Evolutionary conservation across 2,797 vertebrate species (phyloP).

Genomic region (Anniella stebbinsi): DNA sequence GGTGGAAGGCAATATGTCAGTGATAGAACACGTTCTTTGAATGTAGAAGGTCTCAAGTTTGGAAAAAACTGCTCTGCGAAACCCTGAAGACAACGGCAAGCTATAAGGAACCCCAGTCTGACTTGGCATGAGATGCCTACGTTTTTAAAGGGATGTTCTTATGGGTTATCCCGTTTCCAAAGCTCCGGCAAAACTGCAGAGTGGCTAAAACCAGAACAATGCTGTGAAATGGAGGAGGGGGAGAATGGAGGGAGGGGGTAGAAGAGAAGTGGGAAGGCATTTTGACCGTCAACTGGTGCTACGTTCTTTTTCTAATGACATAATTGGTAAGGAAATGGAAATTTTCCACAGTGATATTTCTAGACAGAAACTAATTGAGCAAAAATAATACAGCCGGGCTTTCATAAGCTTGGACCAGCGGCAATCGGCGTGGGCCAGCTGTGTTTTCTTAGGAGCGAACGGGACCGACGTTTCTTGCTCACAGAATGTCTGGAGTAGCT

Average conservation of each 20-base stretch:
- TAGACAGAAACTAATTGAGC: slow-evolving; percentile 65
- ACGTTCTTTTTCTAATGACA: slow-evolving; percentile 56
- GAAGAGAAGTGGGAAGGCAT: slow-evolving; percentile 2
- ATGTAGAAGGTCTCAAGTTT: too few relatives aligned
- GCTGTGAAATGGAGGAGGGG: background rate
- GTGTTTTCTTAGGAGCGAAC: slow-evolving; percentile 67
- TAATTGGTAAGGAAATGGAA: slow-evolving; percentile 49
- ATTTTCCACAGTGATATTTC: slow-evolving; percentile 64
- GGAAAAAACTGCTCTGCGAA: too few relatives aligned
- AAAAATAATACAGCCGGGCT: slow-evolving; percentile 66
- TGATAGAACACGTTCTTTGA: too few relatives aligned
- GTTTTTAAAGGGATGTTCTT: too few relatives aligned
- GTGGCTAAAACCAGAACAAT: background rate
- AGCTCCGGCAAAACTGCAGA: background rate
- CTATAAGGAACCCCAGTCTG: too few relatives aligned
- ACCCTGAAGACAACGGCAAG: too few relatives aligned
- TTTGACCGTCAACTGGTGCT: slow-evolving; percentile 18
- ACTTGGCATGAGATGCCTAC: too few relatives aligned
- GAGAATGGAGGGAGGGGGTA: background rate
- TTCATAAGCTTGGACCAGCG: slow-evolving; percentile 55
- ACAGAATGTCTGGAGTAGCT: slow-evolving; percentile 53
- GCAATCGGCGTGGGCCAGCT: slow-evolving; percentile 66
- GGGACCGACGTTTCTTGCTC: slow-evolving; percentile 63
- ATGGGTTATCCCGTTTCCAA: too few relatives aligned
- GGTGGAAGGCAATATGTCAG: too few relatives aligned